Conservation (phyloP, 2,113 vertebrate genomes). For the Poicephalus gulielmi region DNA sequence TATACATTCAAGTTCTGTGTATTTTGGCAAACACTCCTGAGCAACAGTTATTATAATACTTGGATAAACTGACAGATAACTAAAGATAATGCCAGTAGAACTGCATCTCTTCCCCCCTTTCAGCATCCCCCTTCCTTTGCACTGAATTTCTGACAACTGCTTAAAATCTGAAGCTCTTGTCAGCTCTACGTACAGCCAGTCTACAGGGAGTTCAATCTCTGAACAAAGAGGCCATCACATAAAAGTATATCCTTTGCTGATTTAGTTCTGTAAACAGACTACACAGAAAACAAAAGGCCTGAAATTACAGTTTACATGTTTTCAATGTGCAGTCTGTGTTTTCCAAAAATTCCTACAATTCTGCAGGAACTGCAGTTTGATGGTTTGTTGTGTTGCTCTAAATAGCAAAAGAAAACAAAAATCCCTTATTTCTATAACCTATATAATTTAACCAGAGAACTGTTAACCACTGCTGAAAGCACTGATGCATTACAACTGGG, state of each 20-base stretch:
- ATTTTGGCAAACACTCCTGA: neutral
- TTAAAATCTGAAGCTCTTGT: neutral
- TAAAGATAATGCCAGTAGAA: neutral
- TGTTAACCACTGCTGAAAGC: conserved; percentile 32
- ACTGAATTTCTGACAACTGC: neutral
- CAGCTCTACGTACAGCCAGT: fast-evolving
- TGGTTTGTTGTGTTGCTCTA: neutral
- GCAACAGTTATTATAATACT: neutral
- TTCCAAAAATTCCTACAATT: conserved; percentile 7
- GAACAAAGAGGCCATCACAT: neutral
- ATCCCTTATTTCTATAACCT: neutral
- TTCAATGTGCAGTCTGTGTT: neutral
- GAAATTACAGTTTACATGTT: conserved; percentile 3
- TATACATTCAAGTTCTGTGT: neutral
- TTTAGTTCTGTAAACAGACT: neutral
- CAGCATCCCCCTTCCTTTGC: neutral
- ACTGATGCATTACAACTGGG: neutral
- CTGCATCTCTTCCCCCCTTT: neutral
- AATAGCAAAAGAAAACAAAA: conserved; percentile 12
- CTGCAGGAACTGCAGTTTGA: neutral
- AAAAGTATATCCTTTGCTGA: neutral
- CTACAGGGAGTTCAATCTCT: neutral
- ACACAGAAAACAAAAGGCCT: neutral
- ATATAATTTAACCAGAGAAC: neutral
- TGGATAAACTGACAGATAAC: neutral